Percentiles rank a stretch among this genome's conserved stretches.
These are phyloP conservation scores for Pitangus sulphuratus DNA, from an alignment of 2,797 vertebrate genomes.

Conservation along the genomic window DNA sequence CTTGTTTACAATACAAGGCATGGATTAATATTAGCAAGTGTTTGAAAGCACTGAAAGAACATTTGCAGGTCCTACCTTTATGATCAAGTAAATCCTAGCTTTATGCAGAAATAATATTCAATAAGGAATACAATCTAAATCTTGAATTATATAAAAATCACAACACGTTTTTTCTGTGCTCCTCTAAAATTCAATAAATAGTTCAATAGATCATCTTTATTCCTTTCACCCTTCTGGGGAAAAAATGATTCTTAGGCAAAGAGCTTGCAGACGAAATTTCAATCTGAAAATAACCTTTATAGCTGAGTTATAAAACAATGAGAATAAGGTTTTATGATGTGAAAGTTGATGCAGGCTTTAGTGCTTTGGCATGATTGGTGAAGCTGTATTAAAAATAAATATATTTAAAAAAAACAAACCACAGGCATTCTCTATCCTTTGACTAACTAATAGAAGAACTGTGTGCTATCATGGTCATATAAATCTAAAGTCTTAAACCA, in stretches of 20 bases:
- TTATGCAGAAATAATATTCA: conserved; percentile 44
- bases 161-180: background rate
- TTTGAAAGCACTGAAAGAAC: conserved; percentile 7
- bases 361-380: background rate
- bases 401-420: background rate
- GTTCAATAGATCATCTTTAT: conserved; percentile 61
- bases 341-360: conserved; percentile 19
- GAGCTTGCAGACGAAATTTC: conserved; percentile 38
- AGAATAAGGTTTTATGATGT: conserved; percentile 12
- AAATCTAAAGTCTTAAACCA: conserved; percentile 58
- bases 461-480: background rate
- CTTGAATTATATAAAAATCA: conserved; percentile 56
- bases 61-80: background rate
- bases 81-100: conserved; percentile 37
- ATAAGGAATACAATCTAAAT: conserved; percentile 44
- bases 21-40: conserved; percentile 5
- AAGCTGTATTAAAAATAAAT: background rate
- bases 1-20: background rate
- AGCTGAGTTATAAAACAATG: conserved; percentile 30
- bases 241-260: conserved; percentile 36
- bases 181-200: conserved; percentile 54
- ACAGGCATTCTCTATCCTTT: background rate
- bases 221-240: conserved; percentile 34
- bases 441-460: conserved; percentile 13
- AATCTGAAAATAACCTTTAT: conserved; percentile 54